Evolutionary conservation across 2,888 invertebrate species (phyloP).

Genomic region (Podotricha telesiphe): DNA sequence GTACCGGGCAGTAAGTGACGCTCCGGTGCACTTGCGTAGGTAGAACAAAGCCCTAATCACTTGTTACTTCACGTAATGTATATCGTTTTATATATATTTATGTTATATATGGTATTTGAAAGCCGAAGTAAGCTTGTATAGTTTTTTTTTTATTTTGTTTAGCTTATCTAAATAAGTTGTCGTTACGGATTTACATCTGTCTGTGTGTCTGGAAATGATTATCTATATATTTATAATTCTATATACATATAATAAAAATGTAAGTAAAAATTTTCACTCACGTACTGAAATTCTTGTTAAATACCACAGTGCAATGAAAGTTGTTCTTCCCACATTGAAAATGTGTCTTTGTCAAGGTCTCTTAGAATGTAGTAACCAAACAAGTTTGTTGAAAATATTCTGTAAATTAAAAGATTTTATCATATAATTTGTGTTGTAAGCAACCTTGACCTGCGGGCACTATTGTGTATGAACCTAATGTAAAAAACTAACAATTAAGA

Average conservation of each 20-base stretch:
- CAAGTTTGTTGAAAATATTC: slow-evolving; percentile 1
- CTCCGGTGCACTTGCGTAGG: slow-evolving; percentile 19
- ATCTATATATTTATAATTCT: too few relatives aligned
- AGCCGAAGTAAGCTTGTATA: background rate
- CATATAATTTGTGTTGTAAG: background rate
- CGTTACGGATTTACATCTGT: background rate
- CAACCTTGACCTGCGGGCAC: background rate
- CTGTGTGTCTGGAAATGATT: too few relatives aligned
- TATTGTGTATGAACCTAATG: too few relatives aligned
- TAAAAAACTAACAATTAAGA: too few relatives aligned
- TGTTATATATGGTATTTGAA: background rate
- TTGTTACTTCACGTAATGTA: background rate
- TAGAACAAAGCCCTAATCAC: slow-evolving; percentile 12
- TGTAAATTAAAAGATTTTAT: background rate
- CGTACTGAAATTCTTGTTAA: background rate
- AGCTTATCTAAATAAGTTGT: background rate
- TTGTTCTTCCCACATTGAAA: slow-evolving; percentile 21
- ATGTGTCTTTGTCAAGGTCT: background rate
- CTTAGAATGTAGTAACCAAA: slow-evolving; percentile 3
- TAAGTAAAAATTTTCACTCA: too few relatives aligned
- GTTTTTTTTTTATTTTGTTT: background rate
- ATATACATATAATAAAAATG: too few relatives aligned
- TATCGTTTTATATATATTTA: background rate
- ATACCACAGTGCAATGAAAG: slow-evolving; percentile 10
- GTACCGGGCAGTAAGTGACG: slow-evolving; percentile 5